phyloP scores from a whole-genome alignment of 2,888 invertebrate genomes.

The Aquatica leii region DNA sequence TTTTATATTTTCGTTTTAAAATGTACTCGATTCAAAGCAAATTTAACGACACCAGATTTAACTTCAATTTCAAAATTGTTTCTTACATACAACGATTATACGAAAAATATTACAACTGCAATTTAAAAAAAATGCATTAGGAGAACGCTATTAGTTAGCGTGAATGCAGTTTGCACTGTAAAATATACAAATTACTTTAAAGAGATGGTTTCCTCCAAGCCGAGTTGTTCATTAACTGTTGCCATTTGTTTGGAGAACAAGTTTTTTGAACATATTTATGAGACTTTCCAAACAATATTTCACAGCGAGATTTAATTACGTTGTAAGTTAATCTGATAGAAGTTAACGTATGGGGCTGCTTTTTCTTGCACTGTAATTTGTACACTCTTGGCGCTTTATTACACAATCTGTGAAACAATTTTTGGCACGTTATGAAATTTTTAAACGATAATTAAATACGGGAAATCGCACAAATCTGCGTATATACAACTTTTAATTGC shows the following conservation, averaged over 20 bases:
- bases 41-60: neutral
- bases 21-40: neutral
- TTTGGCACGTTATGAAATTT: too few relatives aligned
- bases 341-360: slow-evolving; percentile 17
- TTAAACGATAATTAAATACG: too few relatives aligned
- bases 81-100: neutral
- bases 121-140: slow-evolving; percentile 16
- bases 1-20: slow-evolving; percentile 3
- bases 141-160: slow-evolving; percentile 21
- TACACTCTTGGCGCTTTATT: slow-evolving; percentile 18
- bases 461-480: too few relatives aligned
- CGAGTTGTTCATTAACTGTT: slow-evolving; percentile 28
- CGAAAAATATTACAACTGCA: slow-evolving; percentile 6
- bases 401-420: neutral
- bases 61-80: neutral
- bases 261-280: slow-evolving; percentile 34
- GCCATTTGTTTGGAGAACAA: slow-evolving; percentile 31
- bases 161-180: slow-evolving; percentile 25
- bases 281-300: slow-evolving; percentile 29
- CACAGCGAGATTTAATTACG: slow-evolving; percentile 33
- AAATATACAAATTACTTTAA: slow-evolving; percentile 27
- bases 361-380: slow-evolving; percentile 20
- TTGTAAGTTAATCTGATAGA: slow-evolving; percentile 33
- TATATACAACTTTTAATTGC: too few relatives aligned
- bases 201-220: slow-evolving; percentile 23